Percentiles rank a stretch among this genome's conserved stretches.
phyloP scores from a whole-genome alignment of 2,888 invertebrate genomes.

The Phlogophora meticulosa region DNA sequence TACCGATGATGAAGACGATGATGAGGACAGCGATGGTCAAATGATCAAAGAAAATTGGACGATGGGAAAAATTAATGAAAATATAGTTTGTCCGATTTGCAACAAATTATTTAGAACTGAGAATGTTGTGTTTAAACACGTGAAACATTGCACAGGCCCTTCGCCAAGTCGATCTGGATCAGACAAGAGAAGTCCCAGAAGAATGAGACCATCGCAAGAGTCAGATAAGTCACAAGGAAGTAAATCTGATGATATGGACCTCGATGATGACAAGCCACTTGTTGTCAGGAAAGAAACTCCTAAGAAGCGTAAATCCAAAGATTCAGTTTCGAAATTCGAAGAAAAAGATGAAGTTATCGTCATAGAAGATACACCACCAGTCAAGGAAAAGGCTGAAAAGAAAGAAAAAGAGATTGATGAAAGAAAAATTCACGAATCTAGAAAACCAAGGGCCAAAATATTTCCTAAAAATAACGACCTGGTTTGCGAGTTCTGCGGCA shows the following conservation, averaged over 20 bases:
- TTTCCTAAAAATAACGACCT: constrained; percentile 70
- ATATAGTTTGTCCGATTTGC: constrained; percentile 89
- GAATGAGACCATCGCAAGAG: constrained; percentile 77
- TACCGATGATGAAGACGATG: constrained; percentile 71
- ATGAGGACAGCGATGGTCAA: constrained; percentile 77
- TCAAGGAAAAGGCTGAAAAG: constrained; percentile 71
- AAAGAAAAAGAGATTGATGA: constrained; percentile 59
- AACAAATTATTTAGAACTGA: constrained; percentile 88
- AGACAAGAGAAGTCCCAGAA: constrained; percentile 79
- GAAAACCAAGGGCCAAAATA: constrained; percentile 68
- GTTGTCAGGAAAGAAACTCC: constrained; percentile 67
- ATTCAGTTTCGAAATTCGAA: constrained; percentile 69
- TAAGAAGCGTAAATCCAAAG: constrained; percentile 78
- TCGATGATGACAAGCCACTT: constrained; percentile 71
- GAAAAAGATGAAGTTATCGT: constrained; percentile 78
- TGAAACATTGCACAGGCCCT: constrained; percentile 88
- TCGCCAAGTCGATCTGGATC: constrained; percentile 87
- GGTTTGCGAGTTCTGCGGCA: constrained; percentile 87
- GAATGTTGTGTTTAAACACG: constrained; percentile 89
- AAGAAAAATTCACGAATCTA: constrained; percentile 71
- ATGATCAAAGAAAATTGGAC: constrained; percentile 88
- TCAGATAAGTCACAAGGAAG: constrained; percentile 77
- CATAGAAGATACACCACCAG: constrained; percentile 80
- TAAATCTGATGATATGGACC: constrained; percentile 77
- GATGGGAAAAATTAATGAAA: constrained; percentile 90